Evolutionary conservation across 1,140 invertebrate genomes (phyloP), one percentile per base, ranked within the genome.

Genomic region (Ganaspis sp.): DNA sequence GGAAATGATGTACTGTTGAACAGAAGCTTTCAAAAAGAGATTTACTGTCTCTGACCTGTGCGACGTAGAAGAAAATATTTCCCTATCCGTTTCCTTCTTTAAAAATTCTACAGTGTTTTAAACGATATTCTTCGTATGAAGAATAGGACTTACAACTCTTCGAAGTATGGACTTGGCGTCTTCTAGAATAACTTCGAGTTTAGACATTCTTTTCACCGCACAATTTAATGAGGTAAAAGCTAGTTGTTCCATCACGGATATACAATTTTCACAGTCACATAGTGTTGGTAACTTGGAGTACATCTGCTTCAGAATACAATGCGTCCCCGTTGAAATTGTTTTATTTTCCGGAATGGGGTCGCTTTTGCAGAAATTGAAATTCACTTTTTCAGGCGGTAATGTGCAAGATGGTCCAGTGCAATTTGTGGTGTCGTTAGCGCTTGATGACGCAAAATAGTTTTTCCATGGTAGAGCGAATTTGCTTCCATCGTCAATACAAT

Each of bases 401-500:
- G 2, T 2, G 1, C 12, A 42, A 4, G 40, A 42, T 4, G 40
- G 40, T 42, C 8, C 1, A 42, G 40, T 42, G 2, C 8, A 4
- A 9, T 42, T 42, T 42, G 4, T 1, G 11, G 1, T 42, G 11
- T 3, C 2, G 6, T 42, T 9, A 42, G 2, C 1, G 8, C 11
- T 9, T 4, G 4, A 1, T 1, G 8, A 42, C 4, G 1, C 40
- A 42, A 42, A 42, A 9, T 42, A 38, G 53, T 26, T n/a, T 9
- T 9, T 8, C 38, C 15, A 37, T 42, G 38, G 11, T 19, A 77
- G 37, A 21, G 37, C 73, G 15, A 70, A 81, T 79, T 74, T 76
- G 53, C 40, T 42, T 17, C 37, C 71, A 75, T 75, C 69, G 54
- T 73, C 58, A 42, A 23, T 38, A 73, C 58, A 80, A 77, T 64